phyloP scores from a whole-genome alignment of 2,888 invertebrate species.

The Drosophila antonietae region DNA sequence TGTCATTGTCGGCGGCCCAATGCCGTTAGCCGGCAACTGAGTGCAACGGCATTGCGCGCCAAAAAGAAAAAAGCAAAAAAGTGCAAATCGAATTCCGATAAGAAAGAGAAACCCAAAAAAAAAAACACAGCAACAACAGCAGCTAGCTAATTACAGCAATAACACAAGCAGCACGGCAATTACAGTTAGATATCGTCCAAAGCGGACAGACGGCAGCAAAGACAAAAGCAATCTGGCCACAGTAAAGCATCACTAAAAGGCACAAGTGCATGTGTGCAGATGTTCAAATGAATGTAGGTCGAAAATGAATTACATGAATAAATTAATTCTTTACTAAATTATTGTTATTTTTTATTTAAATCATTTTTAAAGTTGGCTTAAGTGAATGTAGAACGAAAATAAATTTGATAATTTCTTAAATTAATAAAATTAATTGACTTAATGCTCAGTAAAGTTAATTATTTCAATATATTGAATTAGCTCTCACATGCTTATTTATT shows the following conservation, averaged over 20 bases:
- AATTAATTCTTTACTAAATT: too few relatives aligned
- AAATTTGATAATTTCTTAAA: too few relatives aligned
- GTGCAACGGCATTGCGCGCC: conserved; percentile 53
- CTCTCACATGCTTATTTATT: too few relatives aligned
- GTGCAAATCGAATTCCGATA: conserved; percentile 37
- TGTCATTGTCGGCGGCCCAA: conserved; percentile 18
- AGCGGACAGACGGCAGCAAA: conserved; percentile 21
- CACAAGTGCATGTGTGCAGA: conserved; percentile 13
- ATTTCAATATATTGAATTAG: too few relatives aligned
- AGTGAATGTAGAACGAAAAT: too few relatives aligned
- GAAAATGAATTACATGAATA: neutral
- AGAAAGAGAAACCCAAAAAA: conserved; percentile 13
- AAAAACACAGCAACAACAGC: conserved; percentile 12
- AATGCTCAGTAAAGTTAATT: too few relatives aligned
- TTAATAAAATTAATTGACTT: too few relatives aligned
- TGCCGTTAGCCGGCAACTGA: conserved; percentile 49
- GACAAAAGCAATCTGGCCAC: conserved; percentile 22
- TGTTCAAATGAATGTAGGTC: neutral
- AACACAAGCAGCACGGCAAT: conserved; percentile 22
- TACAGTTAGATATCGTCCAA: conserved; percentile 35
- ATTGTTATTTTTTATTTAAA: neutral
- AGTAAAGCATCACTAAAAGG: conserved; percentile 21
- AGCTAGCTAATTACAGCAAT: conserved; percentile 17
- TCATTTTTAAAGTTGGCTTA: too few relatives aligned
- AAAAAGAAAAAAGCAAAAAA: conserved; percentile 56